Conservation (phyloP, 2,888 invertebrate genomes). For the Euphydryas editha region DNA sequence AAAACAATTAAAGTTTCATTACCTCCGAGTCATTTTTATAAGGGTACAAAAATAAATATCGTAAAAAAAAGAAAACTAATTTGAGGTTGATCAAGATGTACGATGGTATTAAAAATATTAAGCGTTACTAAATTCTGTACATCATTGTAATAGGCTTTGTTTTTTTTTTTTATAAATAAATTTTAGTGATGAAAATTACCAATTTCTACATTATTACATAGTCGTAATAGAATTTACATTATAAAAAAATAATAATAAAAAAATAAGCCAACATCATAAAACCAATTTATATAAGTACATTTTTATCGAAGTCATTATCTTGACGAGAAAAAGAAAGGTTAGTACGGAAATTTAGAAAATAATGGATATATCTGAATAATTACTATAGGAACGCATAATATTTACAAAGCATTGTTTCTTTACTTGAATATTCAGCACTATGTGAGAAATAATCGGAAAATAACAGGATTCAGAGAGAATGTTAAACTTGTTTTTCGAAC, state of each 20-base stretch:
- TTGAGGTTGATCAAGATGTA: too few species aligned
- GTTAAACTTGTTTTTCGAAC: constrained; percentile 46
- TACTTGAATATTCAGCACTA: constrained; percentile 46
- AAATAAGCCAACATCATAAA: neutral
- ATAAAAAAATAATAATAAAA: neutral
- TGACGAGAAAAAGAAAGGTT: constrained; percentile 17
- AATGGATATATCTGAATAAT: constrained; percentile 21
- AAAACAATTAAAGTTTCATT: constrained; percentile 8
- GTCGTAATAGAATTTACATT: neutral
- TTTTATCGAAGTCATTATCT: constrained; percentile 15
- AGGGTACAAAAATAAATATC: neutral
- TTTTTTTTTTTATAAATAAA: neutral
- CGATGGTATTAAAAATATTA: neutral
- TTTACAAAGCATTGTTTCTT: constrained; percentile 7
- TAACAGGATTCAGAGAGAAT: constrained; percentile 48
- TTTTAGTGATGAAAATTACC: neutral
- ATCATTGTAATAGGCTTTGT: neutral
- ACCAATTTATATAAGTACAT: neutral
- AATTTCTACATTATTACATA: neutral
- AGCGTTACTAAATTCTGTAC: neutral
- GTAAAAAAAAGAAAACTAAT: neutral
- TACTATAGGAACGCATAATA: constrained; percentile 15
- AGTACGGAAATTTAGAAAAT: constrained; percentile 1
- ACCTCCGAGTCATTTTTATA: neutral
- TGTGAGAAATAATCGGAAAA: constrained; percentile 68